Evolutionary conservation across 2,797 vertebrate species (phyloP), one percentile per base, ranked within the genome.

Genomic region (Chanos chanos): DNA sequence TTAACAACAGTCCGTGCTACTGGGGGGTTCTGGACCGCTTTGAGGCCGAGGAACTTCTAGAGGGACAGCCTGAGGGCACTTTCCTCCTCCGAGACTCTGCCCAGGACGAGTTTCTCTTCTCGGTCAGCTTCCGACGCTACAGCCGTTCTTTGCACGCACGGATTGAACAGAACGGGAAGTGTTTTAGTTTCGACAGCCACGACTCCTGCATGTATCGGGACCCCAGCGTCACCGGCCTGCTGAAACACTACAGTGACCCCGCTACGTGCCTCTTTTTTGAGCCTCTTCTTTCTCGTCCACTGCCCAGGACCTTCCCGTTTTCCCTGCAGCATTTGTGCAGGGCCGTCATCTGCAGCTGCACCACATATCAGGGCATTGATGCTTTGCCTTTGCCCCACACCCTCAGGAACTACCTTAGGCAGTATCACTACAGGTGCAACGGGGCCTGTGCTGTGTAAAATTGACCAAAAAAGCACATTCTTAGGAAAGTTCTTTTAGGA

Each of bases 1-100:
- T 99, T 86, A 95, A 93, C 85, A 98, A 97, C 79, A 98, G 91
- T 31, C 87, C 94, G 0, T 96, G 94, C 77, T 98, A 99, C 80
- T 99, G 96, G 96, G 96, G 96, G 0, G 93, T 97, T 45, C 80
- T 97, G 89, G 93, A 99, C 83, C 94, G 96, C 70, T 96, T 95
- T 0, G 93, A 96, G 27, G 95, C 96, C 0, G 96, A 98, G 84
- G 95, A 94, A 1, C 90, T 98, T 6, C 83, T 99, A 24, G 96
- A 98, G 63, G 96, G 95, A 13, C 94, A 95, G 73, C 96, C 96
- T 0, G 96, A 99, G 77, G 96, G 96, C 3, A 98, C 96, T 0
- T 99, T 98, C 71, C 86, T 99, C 67, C 85, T 99, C 5, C 76
- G 96, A 19, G 96, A 99, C 77, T 98, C 95, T 2, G 94, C 96